These are phyloP conservation scores for Ichneumon xanthorius DNA, from an alignment of 2,888 invertebrate species.

Conservation along the genomic window DNA sequence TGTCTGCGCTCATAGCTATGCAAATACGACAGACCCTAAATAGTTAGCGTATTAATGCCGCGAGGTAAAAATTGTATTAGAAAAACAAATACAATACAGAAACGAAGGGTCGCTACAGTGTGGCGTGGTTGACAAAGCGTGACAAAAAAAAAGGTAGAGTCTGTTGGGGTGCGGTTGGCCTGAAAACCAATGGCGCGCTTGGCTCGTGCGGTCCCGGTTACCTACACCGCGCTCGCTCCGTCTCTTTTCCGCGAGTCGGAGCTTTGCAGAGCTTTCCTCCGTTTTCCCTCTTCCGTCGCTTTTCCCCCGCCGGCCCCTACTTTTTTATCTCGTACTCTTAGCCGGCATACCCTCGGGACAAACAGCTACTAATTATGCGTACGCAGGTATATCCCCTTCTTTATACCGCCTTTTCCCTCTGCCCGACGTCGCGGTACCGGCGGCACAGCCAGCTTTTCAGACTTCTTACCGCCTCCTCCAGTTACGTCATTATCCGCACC, in stretches of 20 bases:
- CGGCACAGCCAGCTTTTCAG: constrained; percentile 41
- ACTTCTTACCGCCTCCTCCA: constrained; percentile 54
- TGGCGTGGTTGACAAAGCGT: constrained; percentile 25
- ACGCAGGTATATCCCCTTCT: constrained; percentile 59
- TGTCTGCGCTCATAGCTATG: background rate
- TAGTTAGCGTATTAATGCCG: background rate
- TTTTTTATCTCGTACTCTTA: constrained; percentile 34
- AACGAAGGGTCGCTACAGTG: background rate
- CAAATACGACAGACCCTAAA: constrained; percentile 6
- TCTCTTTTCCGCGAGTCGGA: background rate
- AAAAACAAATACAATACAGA: constrained; percentile 12
- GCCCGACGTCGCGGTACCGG: constrained; percentile 21
- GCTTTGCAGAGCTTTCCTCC: constrained; percentile 19
- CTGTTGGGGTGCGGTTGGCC: constrained; percentile 42
- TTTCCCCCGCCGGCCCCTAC: constrained; percentile 19
- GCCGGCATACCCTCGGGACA: constrained; percentile 50
- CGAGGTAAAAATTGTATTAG: background rate
- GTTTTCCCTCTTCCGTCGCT: constrained; percentile 32
- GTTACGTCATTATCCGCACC: constrained; percentile 64
- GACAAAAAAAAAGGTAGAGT: constrained; percentile 45
- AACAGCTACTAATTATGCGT: constrained; percentile 63
- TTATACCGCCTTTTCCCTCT: constrained; percentile 15
- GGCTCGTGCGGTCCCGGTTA: constrained; percentile 29
- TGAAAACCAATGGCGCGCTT: constrained; percentile 43
- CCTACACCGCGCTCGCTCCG: constrained; percentile 16